phyloP scores from a whole-genome alignment of 2,797 vertebrate species.

The Eremophila alpestris region DNA sequence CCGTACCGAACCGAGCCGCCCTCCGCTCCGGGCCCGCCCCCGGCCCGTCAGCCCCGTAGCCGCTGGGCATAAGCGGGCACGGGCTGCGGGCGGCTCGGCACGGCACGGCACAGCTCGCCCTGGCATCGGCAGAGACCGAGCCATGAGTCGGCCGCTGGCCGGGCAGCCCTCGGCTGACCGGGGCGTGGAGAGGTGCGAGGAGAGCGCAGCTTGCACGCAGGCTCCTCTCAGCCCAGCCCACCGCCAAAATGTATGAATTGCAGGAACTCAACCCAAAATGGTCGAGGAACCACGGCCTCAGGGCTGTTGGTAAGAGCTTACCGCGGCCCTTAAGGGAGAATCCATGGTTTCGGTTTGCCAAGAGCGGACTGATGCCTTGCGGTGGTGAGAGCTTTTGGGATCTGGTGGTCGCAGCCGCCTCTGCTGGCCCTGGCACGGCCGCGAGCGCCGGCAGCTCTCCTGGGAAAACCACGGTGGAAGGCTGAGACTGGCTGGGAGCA shows the following conservation, averaged over 20 bases:
- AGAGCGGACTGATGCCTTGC: rapidly evolving
- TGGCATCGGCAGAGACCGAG: neutral
- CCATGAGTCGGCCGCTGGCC: neutral
- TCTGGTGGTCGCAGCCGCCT: neutral
- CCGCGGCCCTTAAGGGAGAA: neutral
- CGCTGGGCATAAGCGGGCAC: neutral
- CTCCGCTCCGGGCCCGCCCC: neutral
- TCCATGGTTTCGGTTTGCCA: rapidly evolving
- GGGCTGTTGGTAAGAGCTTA: neutral
- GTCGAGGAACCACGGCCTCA: neutral
- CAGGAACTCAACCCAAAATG: neutral
- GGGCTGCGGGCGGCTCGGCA: neutral
- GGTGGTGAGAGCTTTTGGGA: neutral
- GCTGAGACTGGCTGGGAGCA: neutral
- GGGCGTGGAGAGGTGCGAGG: neutral
- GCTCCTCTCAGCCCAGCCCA: neutral
- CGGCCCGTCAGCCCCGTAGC: conserved; percentile 39
- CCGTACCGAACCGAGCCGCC: neutral
- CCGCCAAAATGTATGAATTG: neutral
- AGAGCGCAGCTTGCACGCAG: too few species aligned
- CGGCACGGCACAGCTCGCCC: neutral
- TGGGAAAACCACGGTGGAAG: rapidly evolving
- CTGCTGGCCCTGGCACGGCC: neutral
- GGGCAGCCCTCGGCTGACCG: neutral
- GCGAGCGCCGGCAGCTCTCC: neutral